A percentile compares a stretch with the other conserved stretches of the same genome.
These are phyloP conservation scores for Ostrea edulis DNA, from an alignment of 1,140 invertebrate genomes.

Conservation along the genomic window DNA sequence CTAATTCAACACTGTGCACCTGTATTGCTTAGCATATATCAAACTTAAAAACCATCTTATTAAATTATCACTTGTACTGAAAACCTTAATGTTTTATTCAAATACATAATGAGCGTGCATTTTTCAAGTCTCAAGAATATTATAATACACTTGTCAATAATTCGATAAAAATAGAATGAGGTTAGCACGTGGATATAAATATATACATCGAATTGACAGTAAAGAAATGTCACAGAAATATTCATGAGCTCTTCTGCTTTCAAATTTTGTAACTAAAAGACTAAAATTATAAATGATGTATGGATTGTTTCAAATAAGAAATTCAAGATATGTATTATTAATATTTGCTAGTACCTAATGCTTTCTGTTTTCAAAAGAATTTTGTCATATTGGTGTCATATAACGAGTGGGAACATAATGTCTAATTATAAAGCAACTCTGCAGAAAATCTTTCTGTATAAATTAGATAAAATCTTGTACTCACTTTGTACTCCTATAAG, in stretches of 20 bases:
- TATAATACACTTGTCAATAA: constrained; percentile 35
- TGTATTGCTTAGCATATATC: constrained; percentile 3
- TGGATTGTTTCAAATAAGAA: constrained; percentile 33
- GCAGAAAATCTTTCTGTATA: not conserved
- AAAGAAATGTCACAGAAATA: constrained; percentile 24
- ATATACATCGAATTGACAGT: constrained; percentile 32
- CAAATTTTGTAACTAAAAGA: constrained; percentile 7
- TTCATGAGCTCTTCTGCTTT: constrained; percentile 32
- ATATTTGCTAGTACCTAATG: constrained; percentile 23
- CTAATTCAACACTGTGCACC: constrained; percentile 19
- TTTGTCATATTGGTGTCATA: not conserved
- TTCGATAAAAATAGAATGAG: constrained; percentile 32
- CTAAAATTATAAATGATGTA: constrained; percentile 33
- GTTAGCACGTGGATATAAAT: constrained; percentile 32
- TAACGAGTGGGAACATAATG: not conserved
- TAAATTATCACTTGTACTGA: constrained; percentile 33
- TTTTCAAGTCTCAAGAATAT: constrained; percentile 37
- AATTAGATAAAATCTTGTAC: not conserved
- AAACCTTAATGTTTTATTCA: constrained; percentile 38
- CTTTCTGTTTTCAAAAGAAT: constrained; percentile 23
- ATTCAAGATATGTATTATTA: constrained; percentile 36
- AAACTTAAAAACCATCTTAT: constrained; percentile 24
- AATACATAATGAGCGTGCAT: constrained; percentile 11
- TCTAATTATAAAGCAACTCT: not conserved
- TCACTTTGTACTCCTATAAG: too few species aligned